A percentile compares a stretch with the other conserved stretches of the same genome.
phyloP scores from a whole-genome alignment of 2,113 vertebrate species.

The Coturnix japonica region DNA sequence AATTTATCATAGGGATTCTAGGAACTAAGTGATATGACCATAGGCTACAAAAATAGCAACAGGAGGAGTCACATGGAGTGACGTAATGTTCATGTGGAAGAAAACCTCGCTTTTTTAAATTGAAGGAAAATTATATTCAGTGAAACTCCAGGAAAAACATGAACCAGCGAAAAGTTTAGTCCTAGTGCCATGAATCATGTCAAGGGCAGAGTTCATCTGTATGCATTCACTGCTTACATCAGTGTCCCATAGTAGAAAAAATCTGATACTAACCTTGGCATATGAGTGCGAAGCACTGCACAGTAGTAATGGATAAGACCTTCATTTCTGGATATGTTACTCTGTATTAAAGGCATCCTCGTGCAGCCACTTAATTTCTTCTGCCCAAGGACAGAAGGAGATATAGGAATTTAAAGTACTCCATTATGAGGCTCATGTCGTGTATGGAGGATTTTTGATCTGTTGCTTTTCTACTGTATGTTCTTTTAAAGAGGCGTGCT shows the following conservation, averaged over 20 bases:
- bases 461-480: not conserved
- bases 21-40: conserved; percentile 37
- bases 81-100: conserved; percentile 24
- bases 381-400: not conserved
- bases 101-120: not conserved
- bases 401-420: not conserved
- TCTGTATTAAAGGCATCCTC: not conserved
- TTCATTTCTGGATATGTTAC: not conserved
- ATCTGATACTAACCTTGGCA: not conserved
- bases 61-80: conserved; percentile 31
- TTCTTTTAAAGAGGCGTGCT: not conserved
- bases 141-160: not conserved
- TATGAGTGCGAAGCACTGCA: not conserved
- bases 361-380: not conserved
- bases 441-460: not conserved
- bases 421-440: not conserved
- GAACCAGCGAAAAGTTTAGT: not conserved
- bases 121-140: not conserved
- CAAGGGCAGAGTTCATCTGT: not conserved
- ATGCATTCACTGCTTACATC: not conserved
- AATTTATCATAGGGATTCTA: conserved; percentile 58
- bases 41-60: conserved; percentile 52
- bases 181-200: not conserved
- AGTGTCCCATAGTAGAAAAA: not conserved
- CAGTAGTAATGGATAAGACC: not conserved